Base-by-base conservation (phyloP, 2,113 vertebrate species). In the Phodopus roborovskii region DNA sequence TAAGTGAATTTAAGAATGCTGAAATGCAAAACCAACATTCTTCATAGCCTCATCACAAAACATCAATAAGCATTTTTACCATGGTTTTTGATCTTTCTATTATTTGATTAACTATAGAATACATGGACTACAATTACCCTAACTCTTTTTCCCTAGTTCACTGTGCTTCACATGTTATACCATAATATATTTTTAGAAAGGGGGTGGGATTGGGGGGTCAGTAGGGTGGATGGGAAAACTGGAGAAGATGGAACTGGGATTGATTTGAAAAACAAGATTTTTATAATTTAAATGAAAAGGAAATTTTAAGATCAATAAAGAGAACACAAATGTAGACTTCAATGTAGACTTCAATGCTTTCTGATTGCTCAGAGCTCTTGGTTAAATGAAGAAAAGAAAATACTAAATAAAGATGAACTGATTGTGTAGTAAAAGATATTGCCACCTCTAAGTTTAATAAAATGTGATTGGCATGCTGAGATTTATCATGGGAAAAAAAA, bases 401-500 rank as follows among this genome's bases (percentile, higher is more conserved):
- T 98, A 89, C 97, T 97, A 98, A 98, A 98, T 97, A 97, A 97
- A 98, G 98, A 98, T 98, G 70, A 70, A 95, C 90, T 97, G 98
- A 98, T 98, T 98, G 7, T 19, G 71, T 84, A 60, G 87, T 96
- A 58, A 95, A 87, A 97, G 81, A 97, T 98, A 98, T 97, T 98
- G 96, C 94, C 97, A 42, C 75, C 97, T 89, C 97, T 97, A 96
- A 92, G 24, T 98, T 98, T 99, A 98, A 98, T 99, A 98, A 99
- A 98, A 97, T 97, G 85, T 98, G 97, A 98, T 97, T 98, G 98
- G 96, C 98, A 97, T 95, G 53, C 95, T 97, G 97, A 91, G 95
- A 96, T 96, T 98, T 98, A 99, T 98, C 98, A 86, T 58, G 70
- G 84, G 71, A 88, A 96, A 96, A 85, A 86, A 99, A 45, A 45